A percentile compares a stretch with the other conserved stretches of the same genome.
Conservation (phyloP, 2,888 invertebrate genomes). For the Cyaniris semiargus region DNA sequence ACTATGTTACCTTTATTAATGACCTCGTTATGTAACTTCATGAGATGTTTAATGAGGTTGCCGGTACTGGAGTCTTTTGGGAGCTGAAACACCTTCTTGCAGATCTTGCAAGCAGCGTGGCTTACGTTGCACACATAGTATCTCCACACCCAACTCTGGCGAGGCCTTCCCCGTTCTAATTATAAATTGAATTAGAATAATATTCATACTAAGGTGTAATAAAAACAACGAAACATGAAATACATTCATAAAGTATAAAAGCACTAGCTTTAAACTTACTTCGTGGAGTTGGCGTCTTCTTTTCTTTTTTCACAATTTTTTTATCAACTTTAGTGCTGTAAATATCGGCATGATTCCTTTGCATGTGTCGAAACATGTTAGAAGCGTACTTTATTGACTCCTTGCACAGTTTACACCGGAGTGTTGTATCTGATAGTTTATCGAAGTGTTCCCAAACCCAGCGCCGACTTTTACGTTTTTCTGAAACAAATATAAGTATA, state of each 20-base stretch:
- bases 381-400: not conserved
- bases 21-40: constrained; percentile 68
- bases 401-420: not conserved
- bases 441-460: not conserved
- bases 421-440: not conserved
- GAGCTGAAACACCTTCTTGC: constrained; percentile 64
- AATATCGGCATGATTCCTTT: not conserved
- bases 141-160: constrained; percentile 73
- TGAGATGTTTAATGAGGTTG: constrained; percentile 74
- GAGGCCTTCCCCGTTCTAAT: constrained; percentile 43
- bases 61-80: constrained; percentile 71
- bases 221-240: too few relatives aligned
- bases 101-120: constrained; percentile 69
- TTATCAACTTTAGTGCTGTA: not conserved
- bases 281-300: not conserved
- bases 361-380: not conserved
- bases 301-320: not conserved
- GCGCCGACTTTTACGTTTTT: not conserved
- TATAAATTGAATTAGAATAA: not conserved
- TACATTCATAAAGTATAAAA: too few relatives aligned
- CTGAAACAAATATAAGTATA: not conserved
- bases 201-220: not conserved
- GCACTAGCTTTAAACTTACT: not conserved
- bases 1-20: constrained; percentile 49
- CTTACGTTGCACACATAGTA: constrained; percentile 62